phyloP scores from a whole-genome alignment of 2,113 vertebrate species.

The Sminthopsis crassicaudata region DNA sequence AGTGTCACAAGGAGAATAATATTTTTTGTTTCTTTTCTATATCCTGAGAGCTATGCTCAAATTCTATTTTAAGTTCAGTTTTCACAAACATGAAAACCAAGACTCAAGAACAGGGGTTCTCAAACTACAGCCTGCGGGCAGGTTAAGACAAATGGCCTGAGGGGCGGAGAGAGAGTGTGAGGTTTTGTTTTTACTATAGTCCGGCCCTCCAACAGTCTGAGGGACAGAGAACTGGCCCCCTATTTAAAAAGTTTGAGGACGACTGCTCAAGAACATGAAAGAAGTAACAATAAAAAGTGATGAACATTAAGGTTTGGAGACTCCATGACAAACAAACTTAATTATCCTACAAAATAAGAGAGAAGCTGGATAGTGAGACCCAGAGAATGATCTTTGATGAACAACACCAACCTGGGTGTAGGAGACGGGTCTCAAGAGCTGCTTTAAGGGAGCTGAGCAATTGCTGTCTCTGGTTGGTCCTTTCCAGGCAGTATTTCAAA shows the following conservation, averaged over 20 bases:
- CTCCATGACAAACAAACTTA: neutral
- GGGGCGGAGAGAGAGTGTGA: too few species aligned
- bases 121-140: too few species aligned
- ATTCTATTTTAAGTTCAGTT: neutral
- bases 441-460: slow-evolving; percentile 94
- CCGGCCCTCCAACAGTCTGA: too few species aligned
- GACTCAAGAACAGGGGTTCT: too few species aligned
- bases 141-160: too few species aligned
- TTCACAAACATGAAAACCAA: neutral
- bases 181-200: too few species aligned
- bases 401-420: slow-evolving; percentile 91
- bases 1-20: neutral
- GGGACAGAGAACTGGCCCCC: too few species aligned
- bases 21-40: neutral
- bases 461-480: slow-evolving; percentile 96
- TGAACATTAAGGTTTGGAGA: neutral
- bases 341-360: rapidly evolving
- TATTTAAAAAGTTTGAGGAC: too few species aligned
- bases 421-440: slow-evolving; percentile 93
- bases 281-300: neutral
- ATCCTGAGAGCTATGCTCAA: neutral
- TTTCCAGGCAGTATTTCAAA: slow-evolving; percentile 95
- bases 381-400: rapidly evolving
- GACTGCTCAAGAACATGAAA: neutral
- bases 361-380: neutral